phyloP scores from a whole-genome alignment of 2,797 vertebrate species.

The Peromyscus attwateri region DNA sequence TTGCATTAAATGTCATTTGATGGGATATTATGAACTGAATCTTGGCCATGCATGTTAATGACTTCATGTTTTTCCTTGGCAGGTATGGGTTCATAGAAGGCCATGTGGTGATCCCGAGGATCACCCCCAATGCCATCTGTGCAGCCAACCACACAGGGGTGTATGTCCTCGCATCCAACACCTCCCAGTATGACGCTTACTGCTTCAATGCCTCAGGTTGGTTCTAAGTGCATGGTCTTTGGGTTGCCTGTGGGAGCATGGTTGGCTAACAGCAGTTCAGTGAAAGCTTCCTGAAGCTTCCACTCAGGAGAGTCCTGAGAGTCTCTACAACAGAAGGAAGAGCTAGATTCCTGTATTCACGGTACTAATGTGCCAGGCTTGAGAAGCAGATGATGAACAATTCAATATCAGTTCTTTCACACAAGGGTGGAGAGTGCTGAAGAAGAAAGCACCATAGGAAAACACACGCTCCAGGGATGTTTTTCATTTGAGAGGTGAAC shows the following conservation, averaged over 20 bases:
- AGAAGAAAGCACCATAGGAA: background rate
- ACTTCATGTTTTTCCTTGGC: constrained; percentile 64
- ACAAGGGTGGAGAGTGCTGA: background rate
- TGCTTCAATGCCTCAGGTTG: constrained; percentile 93
- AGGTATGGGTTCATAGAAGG: constrained; percentile 93
- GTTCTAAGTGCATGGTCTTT: background rate
- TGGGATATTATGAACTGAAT: background rate
- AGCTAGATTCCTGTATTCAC: background rate
- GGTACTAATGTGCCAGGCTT: background rate
- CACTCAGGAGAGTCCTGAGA: background rate
- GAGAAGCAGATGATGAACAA: background rate
- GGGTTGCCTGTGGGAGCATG: background rate
- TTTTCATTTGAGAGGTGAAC: background rate
- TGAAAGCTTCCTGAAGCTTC: background rate
- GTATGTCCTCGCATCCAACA: constrained; percentile 73
- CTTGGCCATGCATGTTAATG: background rate
- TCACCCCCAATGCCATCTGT: constrained; percentile 88
- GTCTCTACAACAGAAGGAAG: background rate
- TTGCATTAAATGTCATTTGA: background rate
- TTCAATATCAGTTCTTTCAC: background rate
- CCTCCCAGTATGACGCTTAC: constrained; percentile 88
- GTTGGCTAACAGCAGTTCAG: background rate
- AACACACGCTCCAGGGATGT: background rate
- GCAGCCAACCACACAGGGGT: constrained; percentile 90
- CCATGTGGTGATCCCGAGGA: constrained; percentile 90